Conservation (phyloP, 1,140 invertebrate genomes). For the Procambarus virginalis region DNA sequence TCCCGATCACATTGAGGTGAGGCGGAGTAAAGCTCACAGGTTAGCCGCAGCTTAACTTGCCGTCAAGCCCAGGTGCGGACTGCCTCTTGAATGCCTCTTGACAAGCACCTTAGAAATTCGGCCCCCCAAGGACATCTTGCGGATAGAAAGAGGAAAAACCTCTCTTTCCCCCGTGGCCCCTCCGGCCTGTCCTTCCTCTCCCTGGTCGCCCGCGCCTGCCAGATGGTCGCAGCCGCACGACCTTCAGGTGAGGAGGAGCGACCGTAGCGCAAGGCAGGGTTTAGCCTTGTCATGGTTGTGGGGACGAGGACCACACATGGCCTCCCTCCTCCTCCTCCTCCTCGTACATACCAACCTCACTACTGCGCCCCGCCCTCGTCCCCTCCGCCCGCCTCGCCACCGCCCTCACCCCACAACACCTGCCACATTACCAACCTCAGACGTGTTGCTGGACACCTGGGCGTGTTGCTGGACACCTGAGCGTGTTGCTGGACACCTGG, state of each 20-base stretch:
- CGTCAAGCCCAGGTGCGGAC: background rate
- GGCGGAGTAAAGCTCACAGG: background rate
- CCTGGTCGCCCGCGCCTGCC: background rate
- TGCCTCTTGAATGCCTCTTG: background rate
- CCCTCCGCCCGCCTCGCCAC: no score
- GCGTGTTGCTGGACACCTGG: background rate
- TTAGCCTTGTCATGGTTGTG: background rate
- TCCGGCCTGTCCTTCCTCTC: background rate
- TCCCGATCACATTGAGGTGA: conserved; percentile 1
- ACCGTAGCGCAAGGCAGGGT: background rate
- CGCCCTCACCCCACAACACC: background rate
- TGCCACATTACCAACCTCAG: background rate
- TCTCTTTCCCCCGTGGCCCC: no score
- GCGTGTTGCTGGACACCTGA: background rate
- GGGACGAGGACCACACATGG: background rate
- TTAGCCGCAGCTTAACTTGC: background rate
- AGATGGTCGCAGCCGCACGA: background rate
- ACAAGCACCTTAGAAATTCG: background rate
- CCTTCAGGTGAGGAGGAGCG: background rate
- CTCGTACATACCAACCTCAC: background rate
- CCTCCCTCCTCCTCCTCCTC: background rate
- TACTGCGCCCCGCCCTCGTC: background rate
- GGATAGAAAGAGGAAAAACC: background rate
- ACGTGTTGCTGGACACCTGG: background rate
- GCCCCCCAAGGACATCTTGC: background rate